A percentile compares a stretch with the other conserved stretches of the same genome.
These are phyloP conservation scores for Falco punctatus DNA, from an alignment of 2,113 vertebrate genomes.

Conservation along the genomic window DNA sequence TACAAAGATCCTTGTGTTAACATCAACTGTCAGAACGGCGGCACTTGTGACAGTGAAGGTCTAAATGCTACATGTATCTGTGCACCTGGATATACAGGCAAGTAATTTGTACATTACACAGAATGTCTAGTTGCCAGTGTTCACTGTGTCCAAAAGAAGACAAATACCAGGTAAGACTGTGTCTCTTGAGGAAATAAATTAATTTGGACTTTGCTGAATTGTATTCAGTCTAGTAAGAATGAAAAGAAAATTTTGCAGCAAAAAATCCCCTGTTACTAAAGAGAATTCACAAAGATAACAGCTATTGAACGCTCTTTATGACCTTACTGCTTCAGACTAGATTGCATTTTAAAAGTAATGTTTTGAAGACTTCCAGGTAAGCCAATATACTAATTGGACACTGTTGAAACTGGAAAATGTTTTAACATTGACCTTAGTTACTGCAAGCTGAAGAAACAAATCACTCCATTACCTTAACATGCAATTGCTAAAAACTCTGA, in stretches of 20 bases:
- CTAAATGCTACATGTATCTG: conserved; percentile 90
- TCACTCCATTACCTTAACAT: neutral
- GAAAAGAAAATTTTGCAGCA: neutral
- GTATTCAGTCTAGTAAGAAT: neutral
- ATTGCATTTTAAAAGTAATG: neutral
- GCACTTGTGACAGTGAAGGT: conserved; percentile 86
- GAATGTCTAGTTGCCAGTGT: neutral
- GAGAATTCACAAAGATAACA: neutral
- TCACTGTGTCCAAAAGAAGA: neutral
- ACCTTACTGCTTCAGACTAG: neutral
- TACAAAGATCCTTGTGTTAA: conserved; percentile 93
- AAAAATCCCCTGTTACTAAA: neutral
- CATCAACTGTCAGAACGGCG: conserved; percentile 90
- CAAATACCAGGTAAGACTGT: neutral
- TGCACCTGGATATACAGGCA: conserved; percentile 86
- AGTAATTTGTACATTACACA: conserved; percentile 16
- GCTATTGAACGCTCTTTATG: neutral
- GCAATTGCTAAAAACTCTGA: neutral
- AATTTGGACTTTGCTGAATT: neutral
- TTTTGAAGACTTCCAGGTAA: conserved; percentile 21
- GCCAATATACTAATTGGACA: neutral
- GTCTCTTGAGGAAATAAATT: conserved; percentile 23
- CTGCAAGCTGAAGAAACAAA: neutral
- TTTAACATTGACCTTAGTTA: neutral
- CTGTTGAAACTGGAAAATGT: neutral